Base-by-base conservation (phyloP, 1,140 invertebrate species). In the Paralvinella palmiformis region DNA sequence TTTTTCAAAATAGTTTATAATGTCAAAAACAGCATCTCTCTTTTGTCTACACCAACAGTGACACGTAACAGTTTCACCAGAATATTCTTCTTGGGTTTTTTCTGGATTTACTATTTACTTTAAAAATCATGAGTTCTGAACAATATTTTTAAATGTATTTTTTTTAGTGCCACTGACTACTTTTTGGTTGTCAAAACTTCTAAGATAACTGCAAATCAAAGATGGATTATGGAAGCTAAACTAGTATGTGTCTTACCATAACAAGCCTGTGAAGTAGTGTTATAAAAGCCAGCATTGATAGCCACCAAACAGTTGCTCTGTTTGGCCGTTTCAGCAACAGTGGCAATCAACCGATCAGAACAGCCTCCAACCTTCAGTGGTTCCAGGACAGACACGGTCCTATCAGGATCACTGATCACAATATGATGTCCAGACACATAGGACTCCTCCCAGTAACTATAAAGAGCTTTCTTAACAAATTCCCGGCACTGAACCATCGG, bases 271-370 rank as follows among this genome's bases (percentile, higher is more conserved):
- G 65, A 69, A 2, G 68, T 63, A 20, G 73, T 78, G 66, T 79
- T 74, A 62, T 81, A 81, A 66, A 79, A 79, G 56, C 80, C 80
- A 63, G 75, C 80, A 75, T 81, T 81, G 15, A 74, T 66, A 6
- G 78, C 77, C 10, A 77, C 65, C 13, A 76, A 7, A 67, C 80
- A 81, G 0, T 72, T 64, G 41, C 71, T 70, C 44, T 68, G 67
- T 56, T 66, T 58, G 0, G 73, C 70, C 36, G 71, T 72, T 31
- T 73, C 68, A 27, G 57, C 10, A 0, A 79, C 77, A 4, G 73
- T 77, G 33, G 70, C 69, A 56, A 71, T 66, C 2, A 44, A 60
- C 10, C 65, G 66, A 32, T 44, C 35, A 3, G 7, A 20, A 69
- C 78, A 79, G 1, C 73, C 68, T 7, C 71, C 73, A 20, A 31